Evolutionary conservation across 2,888 invertebrate species (phyloP).

Genomic region (Ophioninae sp.): DNA sequence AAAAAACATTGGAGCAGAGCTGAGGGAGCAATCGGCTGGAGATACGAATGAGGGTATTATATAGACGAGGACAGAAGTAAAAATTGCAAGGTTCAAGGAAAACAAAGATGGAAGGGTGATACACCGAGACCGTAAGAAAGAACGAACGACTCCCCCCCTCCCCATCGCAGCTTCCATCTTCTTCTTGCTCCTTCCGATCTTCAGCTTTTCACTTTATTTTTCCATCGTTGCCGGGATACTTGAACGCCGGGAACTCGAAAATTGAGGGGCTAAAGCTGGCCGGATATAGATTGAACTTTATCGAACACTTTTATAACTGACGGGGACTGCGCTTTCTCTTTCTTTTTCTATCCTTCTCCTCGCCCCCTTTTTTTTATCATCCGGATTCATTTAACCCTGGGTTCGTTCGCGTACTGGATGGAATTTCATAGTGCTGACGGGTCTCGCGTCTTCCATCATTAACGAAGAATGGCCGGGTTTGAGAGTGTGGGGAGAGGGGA

Average conservation of each 20-base stretch:
- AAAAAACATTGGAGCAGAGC: conserved; percentile 60
- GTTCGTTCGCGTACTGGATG: conserved; percentile 22
- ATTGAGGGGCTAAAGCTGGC: conserved; percentile 24
- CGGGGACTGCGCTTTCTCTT: background rate
- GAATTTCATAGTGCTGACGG: conserved; percentile 48
- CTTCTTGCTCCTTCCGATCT: background rate
- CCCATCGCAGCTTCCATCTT: background rate
- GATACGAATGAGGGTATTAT: conserved; percentile 56
- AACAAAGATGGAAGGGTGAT: conserved; percentile 28
- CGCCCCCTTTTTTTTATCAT: conserved; percentile 12
- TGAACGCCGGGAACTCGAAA: conserved; percentile 18
- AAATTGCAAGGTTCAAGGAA: conserved; percentile 30
- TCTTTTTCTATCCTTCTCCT: background rate
- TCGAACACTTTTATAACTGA: conserved; percentile 31
- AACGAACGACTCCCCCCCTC: conserved; percentile 1
- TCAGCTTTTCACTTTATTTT: conserved; percentile 13
- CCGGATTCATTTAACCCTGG: conserved; percentile 34
- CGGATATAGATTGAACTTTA: conserved; percentile 41
- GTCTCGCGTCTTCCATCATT: conserved; percentile 23
- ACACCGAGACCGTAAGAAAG: conserved; percentile 22
- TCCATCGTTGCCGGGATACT: conserved; percentile 4
- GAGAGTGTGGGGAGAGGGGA: conserved; percentile 16
- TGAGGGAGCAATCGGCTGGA: conserved; percentile 29
- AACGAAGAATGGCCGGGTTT: conserved; percentile 1
- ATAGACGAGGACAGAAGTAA: conserved; percentile 43